Conservation (phyloP, 2,888 invertebrate species). For the Anticlea derivata region DNA sequence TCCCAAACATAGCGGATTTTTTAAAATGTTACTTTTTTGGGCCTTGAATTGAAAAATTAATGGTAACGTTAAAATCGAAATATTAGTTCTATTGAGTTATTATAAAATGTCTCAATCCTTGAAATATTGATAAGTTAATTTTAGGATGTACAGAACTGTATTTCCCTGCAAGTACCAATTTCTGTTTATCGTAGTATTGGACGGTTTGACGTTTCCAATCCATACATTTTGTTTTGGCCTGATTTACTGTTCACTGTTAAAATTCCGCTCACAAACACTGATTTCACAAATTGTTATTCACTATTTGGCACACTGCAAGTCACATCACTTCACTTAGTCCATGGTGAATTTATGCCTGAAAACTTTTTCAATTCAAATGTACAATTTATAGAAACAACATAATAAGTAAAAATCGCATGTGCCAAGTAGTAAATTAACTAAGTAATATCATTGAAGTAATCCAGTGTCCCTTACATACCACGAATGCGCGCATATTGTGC, state of each 20-base stretch:
- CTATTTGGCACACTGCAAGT: conserved; percentile 56
- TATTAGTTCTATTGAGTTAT: too few species aligned
- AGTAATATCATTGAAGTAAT: conserved; percentile 23
- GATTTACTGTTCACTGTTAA: not conserved
- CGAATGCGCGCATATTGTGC: conserved; percentile 77
- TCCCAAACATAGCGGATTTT: conserved; percentile 40
- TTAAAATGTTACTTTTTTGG: not conserved
- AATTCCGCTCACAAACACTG: conserved; percentile 30
- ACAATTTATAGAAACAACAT: conserved; percentile 40
- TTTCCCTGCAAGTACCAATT: too few species aligned
- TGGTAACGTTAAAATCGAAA: too few species aligned
- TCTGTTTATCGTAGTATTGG: not conserved
- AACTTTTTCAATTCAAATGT: conserved; percentile 32
- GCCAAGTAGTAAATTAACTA: conserved; percentile 56
- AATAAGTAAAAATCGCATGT: conserved; percentile 55
- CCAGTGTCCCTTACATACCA: conserved; percentile 75
- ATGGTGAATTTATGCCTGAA: conserved; percentile 40
- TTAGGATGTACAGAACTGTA: too few species aligned
- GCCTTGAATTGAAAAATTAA: too few species aligned
- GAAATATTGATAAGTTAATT: too few species aligned
- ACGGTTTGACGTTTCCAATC: not conserved
- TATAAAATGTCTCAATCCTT: too few species aligned
- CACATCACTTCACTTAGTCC: conserved; percentile 61
- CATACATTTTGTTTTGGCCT: not conserved
- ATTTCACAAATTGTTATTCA: conserved; percentile 41